These are phyloP conservation scores for Limnephilus rhombicus DNA, from an alignment of 2,888 invertebrate genomes.

Conservation along the genomic window DNA sequence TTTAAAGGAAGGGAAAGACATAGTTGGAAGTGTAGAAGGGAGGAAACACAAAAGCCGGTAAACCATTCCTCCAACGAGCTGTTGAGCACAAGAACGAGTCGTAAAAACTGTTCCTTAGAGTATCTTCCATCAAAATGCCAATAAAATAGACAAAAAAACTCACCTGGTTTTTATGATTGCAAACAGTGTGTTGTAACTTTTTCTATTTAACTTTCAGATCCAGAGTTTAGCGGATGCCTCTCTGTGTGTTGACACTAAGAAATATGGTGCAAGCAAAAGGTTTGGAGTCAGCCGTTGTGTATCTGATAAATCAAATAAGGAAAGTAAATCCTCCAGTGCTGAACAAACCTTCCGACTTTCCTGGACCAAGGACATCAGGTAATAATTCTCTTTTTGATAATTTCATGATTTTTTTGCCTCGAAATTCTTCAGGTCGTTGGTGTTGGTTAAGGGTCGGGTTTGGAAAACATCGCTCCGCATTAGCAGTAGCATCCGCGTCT, in stretches of 20 bases:
- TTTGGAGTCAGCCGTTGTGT: conserved; percentile 60
- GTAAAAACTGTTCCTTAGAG: too few species aligned
- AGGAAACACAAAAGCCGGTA: too few species aligned
- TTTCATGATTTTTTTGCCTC: not conserved
- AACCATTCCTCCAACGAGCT: too few species aligned
- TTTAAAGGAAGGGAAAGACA: not conserved
- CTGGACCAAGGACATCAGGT: conserved; percentile 89
- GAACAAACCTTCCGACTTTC: conserved; percentile 84
- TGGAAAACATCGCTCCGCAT: too few species aligned
- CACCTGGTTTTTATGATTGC: too few species aligned
- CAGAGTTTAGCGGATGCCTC: conserved; percentile 80
- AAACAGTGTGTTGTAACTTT: not conserved
- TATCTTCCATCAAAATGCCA: too few species aligned
- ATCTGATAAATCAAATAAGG: conserved; percentile 14
- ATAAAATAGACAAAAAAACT: too few species aligned
- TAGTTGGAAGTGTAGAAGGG: too few species aligned
- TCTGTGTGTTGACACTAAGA: conserved; percentile 82
- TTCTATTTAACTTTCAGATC: conserved; percentile 74
- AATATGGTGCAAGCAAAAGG: conserved; percentile 46
- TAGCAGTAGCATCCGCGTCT: too few species aligned
- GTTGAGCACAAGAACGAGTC: too few species aligned
- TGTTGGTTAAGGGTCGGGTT: too few species aligned
- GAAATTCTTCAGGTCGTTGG: not conserved
- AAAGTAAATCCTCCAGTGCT: conserved; percentile 67
- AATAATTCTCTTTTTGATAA: conserved; percentile 63